phyloP scores from a whole-genome alignment of 1,140 invertebrate genomes.

The Trichogramma pretiosum region DNA sequence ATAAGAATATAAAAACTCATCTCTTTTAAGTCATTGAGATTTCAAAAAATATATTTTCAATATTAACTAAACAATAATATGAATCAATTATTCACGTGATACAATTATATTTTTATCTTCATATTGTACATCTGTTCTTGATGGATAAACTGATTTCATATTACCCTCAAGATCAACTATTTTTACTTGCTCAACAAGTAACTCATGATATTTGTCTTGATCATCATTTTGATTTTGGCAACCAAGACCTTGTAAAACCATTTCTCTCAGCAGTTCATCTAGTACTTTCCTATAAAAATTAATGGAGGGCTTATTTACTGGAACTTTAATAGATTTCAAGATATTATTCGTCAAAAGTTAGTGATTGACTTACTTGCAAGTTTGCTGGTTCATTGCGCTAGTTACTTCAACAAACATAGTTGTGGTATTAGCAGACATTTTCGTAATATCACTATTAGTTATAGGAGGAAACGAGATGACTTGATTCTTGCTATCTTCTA shows the following conservation, averaged over 20 bases:
- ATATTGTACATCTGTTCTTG: conserved; percentile 58
- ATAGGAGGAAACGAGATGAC: conserved; percentile 79
- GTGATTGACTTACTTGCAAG: conserved; percentile 48
- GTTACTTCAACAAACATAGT: conserved; percentile 72
- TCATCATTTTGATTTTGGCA: conserved; percentile 25
- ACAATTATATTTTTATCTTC: conserved; percentile 39
- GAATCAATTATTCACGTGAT: conserved; percentile 29
- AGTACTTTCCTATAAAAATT: conserved; percentile 47
- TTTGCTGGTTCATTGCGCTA: conserved; percentile 53
- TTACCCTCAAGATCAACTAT: conserved; percentile 60
- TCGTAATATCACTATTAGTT: conserved; percentile 70
- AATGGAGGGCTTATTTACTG: no score
- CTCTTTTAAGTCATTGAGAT: no score
- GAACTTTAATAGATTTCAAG: not conserved
- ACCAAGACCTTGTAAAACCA: conserved; percentile 49
- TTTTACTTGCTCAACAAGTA: conserved; percentile 60
- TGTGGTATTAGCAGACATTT: conserved; percentile 58
- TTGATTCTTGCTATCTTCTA: conserved; percentile 52
- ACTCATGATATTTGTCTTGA: conserved; percentile 25
- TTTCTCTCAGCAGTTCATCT: conserved; percentile 57
- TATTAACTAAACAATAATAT: conserved; percentile 3
- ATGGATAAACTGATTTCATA: conserved; percentile 68
- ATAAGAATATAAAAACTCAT: no score
- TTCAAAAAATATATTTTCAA: conserved; percentile 7
- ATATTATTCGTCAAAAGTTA: conserved; percentile 6